Base-by-base conservation (phyloP, 2,797 vertebrate species). In the Parotocinclus haroldoi region DNA sequence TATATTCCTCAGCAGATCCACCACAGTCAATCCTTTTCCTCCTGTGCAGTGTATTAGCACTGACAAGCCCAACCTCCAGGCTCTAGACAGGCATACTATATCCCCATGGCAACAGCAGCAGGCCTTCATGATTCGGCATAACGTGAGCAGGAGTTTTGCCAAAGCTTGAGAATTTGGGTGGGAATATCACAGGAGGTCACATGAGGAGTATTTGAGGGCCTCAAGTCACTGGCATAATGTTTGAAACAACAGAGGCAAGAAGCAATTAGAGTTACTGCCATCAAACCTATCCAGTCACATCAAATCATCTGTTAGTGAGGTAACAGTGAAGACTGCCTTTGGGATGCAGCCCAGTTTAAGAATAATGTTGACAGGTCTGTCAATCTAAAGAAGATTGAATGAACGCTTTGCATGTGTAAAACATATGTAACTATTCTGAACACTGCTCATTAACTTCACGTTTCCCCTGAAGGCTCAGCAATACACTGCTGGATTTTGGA, bases 61-160 rank as follows among this genome's bases (percentile, higher is more conserved):
- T 80, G 84, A 88, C 89, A 88, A 89, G 83, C 86, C 86, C 86
- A 83, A 78, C 82, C 81, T 88, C 83, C 79, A 79, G 83, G 86
- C 83, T 79, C 83, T 84, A 80, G 71, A 79, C 85, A 86, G 86
- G 88, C 88, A 86, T 86, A 84, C 56, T 81, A 85, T 78, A 85
- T 91, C 88, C 84, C 89, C 89, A 92, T 92, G 88, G 89, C 89
- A 91, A 92, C 90, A 84, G 87, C 87, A 85, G 85, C 83, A 88
- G 84, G 85, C 86, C 86, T 75, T 79, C 68, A 77, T 77, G 80
- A 80, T 80, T 89, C 79, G 80, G 84, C 89, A 87, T 87, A 85
- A 89, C 88, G 86, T 86, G 89, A 90, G 87, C 84, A 84, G 89
- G 89, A 88, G 77, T 54, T 58, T 67, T 81, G 88, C 89, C 89